Evolutionary conservation across 2,113 vertebrate genomes (phyloP), one percentile per base, ranked within the genome.

Genomic region (Labrus mixtus): DNA sequence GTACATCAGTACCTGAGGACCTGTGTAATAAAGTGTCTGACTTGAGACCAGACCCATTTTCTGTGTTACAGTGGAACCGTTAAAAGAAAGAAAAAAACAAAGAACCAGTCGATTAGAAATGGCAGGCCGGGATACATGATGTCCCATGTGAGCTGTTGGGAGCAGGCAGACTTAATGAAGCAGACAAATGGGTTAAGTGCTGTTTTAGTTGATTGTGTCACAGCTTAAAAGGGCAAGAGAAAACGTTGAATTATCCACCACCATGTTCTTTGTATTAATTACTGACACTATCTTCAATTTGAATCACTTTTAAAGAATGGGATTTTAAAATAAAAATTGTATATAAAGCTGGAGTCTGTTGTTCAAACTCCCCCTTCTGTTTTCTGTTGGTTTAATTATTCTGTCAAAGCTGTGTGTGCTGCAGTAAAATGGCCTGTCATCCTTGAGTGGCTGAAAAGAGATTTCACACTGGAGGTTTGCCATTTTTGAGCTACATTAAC

Each of bases 401-500:
- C 81, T 84, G 75, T 86, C 70, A 83, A 55, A 76, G 69, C 74
- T 68, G 64, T 29, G 72, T 53, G 60, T 54, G 79, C 86, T 60
- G 76, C 85, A 75, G 69, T 90, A 55, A 84, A 90, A 85, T 72
- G 68, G 81, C 72, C 75, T 80, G 81, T 93, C 87, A 88, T 71
- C 73, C 84, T 82, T 77, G 85, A 91, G 83, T 77, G 82, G 61
- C 87, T 87, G 67, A 87, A 85, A 89, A 86, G 81, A 92, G 75
- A 90, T 91, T 93, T 93, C 80, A 88, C 87, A 80, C 73, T 68
- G 72, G 75, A 85, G 79, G 53, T 57, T 86, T 78, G 79, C 81
- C 76, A 72, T 92, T 89, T 85, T 82, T 81, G 78, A 90, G 91
- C 90, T 89, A 89, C 90, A 91, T 90, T 92, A 91, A 90, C 79